Conservation (phyloP, 2,888 invertebrate species). For the Calliphora vomitoria region DNA sequence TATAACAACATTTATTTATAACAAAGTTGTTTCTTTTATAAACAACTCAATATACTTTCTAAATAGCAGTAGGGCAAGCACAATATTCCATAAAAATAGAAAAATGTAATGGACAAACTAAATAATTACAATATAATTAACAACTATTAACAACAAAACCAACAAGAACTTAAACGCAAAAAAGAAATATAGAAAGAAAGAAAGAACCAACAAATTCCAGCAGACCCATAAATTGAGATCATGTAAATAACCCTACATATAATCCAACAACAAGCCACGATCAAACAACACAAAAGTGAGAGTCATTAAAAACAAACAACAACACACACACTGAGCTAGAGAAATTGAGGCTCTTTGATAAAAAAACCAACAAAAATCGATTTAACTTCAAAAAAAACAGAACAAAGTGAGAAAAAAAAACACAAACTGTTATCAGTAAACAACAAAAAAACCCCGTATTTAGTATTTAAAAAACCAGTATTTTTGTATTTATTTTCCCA, state of each 20-base stretch:
- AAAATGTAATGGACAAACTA: neutral
- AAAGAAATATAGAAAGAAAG: too few relatives aligned
- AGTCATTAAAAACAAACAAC: constrained; percentile 75
- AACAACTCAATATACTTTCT: neutral
- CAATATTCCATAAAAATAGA: neutral
- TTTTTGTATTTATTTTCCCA: too few relatives aligned
- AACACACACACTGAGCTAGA: constrained; percentile 20
- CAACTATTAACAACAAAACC: constrained; percentile 5
- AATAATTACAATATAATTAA: constrained; percentile 34
- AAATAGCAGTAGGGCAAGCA: neutral
- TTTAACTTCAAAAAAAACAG: neutral
- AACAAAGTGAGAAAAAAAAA: neutral
- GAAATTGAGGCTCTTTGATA: constrained; percentile 31
- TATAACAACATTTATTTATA: too few relatives aligned
- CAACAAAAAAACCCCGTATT: neutral
- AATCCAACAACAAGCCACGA: constrained; percentile 44
- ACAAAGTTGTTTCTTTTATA: too few relatives aligned
- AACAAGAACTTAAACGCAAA: constrained; percentile 8
- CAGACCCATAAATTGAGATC: constrained; percentile 24
- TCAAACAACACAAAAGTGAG: constrained; percentile 78
- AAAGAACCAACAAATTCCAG: constrained; percentile 5
- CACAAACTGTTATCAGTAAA: neutral
- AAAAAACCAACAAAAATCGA: neutral
- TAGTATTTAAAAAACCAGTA: constrained; percentile 47
- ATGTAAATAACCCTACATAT: constrained; percentile 11